A percentile compares a stretch with the other conserved stretches of the same genome.
phyloP scores from a whole-genome alignment of 2,113 vertebrate species.

The Gallinago media region DNA sequence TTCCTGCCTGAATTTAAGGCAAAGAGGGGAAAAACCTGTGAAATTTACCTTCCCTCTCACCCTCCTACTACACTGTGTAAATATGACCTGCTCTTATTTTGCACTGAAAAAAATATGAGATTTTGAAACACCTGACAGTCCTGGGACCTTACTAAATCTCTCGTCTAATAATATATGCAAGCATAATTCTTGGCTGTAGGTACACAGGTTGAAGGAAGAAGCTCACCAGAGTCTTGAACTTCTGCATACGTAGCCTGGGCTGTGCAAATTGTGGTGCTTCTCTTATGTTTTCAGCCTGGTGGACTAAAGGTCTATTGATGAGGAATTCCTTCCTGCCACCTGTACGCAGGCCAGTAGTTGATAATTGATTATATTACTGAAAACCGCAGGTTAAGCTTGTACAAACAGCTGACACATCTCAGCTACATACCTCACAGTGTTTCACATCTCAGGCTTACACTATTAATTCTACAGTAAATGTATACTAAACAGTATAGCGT shows the following conservation, averaged over 20 bases:
- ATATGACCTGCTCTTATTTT: neutral
- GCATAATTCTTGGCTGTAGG: neutral
- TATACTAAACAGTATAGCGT: neutral
- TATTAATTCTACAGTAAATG: neutral
- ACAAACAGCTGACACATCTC: neutral
- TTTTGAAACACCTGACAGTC: neutral
- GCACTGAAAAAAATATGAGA: neutral
- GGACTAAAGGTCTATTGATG: neutral
- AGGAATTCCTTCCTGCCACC: neutral
- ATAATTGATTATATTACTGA: neutral
- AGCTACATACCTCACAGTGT: neutral
- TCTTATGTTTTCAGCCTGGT: neutral
- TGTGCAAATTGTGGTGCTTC: neutral
- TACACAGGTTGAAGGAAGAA: neutral
- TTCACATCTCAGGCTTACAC: neutral
- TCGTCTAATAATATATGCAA: neutral
- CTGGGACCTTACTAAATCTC: neutral
- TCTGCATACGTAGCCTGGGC: neutral
- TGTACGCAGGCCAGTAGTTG: neutral
- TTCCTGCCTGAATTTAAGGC: neutral
- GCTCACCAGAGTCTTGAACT: neutral
- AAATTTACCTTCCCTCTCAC: neutral
- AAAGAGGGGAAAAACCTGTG: neutral
- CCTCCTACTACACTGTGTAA: neutral
- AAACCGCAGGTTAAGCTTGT: neutral